phyloP scores from a whole-genome alignment of 2,797 vertebrate genomes.

The Hephaestus fuliginosus region DNA sequence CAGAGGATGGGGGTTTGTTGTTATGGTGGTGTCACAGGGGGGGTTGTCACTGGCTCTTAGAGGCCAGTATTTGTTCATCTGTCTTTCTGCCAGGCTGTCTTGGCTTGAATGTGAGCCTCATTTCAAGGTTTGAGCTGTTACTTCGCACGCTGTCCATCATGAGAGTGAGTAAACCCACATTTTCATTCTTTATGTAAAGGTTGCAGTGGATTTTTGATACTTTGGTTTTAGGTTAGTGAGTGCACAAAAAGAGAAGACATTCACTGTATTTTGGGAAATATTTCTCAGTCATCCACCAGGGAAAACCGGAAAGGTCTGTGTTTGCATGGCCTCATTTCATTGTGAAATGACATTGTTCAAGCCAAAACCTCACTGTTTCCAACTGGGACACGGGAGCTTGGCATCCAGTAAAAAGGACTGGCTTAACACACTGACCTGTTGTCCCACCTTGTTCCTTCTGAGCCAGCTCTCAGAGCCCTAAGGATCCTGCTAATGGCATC shows the following conservation, averaged over 20 bases:
- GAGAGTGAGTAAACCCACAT: slow-evolving; percentile 59
- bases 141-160: slow-evolving; percentile 32
- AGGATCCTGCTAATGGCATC: slow-evolving; percentile 24
- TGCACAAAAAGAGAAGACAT: neutral
- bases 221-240: neutral
- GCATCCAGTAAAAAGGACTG: slow-evolving; percentile 12
- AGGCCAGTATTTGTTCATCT: slow-evolving; percentile 63
- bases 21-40: slow-evolving; percentile 9
- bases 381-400: neutral
- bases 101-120: slow-evolving; percentile 8
- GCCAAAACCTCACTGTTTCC: slow-evolving; percentile 4
- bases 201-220: neutral
- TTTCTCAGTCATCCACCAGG: neutral
- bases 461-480: neutral
- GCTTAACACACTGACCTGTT: slow-evolving; percentile 53
- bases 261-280: neutral
- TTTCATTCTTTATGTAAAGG: neutral
- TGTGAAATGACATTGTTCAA: slow-evolving; percentile 8
- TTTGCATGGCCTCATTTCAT: neutral
- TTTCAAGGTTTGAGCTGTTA: slow-evolving; percentile 26
- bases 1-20: slow-evolving; percentile 18
- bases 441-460: slow-evolving; percentile 27
- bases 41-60: slow-evolving; percentile 27
- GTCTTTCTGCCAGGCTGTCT: slow-evolving; percentile 19
- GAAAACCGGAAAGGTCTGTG: neutral